Conservation (phyloP, 1,140 invertebrate species). For the Sarcophaga peregrina region DNA sequence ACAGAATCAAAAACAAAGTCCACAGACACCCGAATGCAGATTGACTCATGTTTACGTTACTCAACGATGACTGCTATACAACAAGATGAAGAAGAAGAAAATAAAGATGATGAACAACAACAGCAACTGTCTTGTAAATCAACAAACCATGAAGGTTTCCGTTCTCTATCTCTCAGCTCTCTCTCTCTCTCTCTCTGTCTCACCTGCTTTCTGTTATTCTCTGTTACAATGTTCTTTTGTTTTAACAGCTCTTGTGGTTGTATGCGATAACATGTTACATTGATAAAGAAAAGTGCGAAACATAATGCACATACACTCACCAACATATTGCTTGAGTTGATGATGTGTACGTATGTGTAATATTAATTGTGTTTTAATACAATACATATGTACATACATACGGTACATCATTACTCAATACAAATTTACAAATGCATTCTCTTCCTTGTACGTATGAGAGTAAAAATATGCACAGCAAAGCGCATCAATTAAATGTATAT, state of each 20-base stretch:
- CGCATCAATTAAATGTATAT: too few relatives aligned
- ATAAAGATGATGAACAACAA: neutral
- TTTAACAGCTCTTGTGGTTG: too few relatives aligned
- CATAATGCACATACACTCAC: neutral
- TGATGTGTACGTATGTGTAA: neutral
- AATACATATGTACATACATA: neutral
- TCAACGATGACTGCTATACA: neutral
- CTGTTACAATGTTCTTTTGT: too few relatives aligned
- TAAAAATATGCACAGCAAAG: too few relatives aligned
- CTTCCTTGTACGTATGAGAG: too few relatives aligned
- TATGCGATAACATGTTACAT: too few relatives aligned
- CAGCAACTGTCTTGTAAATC: neutral
- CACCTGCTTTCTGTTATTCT: too few relatives aligned
- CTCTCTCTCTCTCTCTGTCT: too few relatives aligned
- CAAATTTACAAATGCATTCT: too few relatives aligned
- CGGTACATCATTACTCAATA: too few relatives aligned
- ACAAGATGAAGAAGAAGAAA: neutral
- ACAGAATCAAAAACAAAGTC: neutral
- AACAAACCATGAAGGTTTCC: conserved; percentile 7
- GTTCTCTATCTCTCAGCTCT: too few relatives aligned
- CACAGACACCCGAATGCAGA: neutral
- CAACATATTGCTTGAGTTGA: neutral
- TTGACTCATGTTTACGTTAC: conserved; percentile 5
- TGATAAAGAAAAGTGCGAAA: too few relatives aligned
- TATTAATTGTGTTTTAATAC: conserved; percentile 9